A percentile compares a stretch with the other conserved stretches of the same genome.
These are phyloP conservation scores for Tetropium fuscum DNA, from an alignment of 2,888 invertebrate species.

Conservation along the genomic window DNA sequence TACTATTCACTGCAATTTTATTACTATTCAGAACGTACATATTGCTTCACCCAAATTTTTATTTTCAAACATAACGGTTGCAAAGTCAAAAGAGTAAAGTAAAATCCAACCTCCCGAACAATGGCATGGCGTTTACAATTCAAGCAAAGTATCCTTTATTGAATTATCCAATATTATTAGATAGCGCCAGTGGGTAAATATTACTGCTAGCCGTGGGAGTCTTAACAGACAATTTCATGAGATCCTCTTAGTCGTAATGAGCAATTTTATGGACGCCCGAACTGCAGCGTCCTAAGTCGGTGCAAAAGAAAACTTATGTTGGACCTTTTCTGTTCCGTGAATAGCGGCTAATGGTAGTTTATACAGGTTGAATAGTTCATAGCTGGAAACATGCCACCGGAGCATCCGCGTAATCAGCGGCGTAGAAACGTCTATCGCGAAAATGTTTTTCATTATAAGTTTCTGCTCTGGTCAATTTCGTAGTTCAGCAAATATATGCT, in stretches of 20 bases:
- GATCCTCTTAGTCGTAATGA: slow-evolving; percentile 33
- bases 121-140: neutral
- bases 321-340: slow-evolving; percentile 30
- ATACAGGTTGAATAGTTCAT: slow-evolving; percentile 16
- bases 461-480: too few species aligned
- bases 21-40: too few species aligned
- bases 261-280: slow-evolving; percentile 34
- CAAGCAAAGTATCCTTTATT: neutral
- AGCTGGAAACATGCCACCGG: slow-evolving; percentile 9
- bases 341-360: slow-evolving; percentile 34
- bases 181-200: neutral
- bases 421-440: too few species aligned
- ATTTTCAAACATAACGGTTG: too few species aligned
- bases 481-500: too few species aligned
- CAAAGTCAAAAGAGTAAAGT: neutral
- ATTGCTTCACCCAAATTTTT: too few species aligned
- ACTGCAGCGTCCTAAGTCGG: slow-evolving; percentile 23
- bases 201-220: slow-evolving; percentile 9
- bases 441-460: too few species aligned
- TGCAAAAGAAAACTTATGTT: slow-evolving; percentile 23
- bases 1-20: too few species aligned
- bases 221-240: slow-evolving; percentile 16
- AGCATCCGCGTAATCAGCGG: neutral
- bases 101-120: neutral
- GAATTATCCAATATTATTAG: slow-evolving; percentile 5